Conservation (phyloP, 2,113 vertebrate species). For the Platycercus adscitus region DNA sequence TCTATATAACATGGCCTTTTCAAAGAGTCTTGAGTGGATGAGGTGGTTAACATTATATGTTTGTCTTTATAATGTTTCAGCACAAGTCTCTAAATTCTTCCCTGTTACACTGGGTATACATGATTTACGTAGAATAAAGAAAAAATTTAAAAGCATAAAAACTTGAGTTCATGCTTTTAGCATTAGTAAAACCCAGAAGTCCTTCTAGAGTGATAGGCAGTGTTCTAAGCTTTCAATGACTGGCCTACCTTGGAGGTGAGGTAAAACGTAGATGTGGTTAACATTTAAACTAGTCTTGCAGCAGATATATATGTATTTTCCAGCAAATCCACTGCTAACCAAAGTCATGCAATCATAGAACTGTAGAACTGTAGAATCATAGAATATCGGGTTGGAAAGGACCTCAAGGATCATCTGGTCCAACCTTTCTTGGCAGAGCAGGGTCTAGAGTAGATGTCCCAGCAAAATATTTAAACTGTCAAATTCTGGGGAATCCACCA, state of each 20-base stretch:
- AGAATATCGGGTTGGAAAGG: background rate
- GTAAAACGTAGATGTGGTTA: background rate
- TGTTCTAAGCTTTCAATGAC: background rate
- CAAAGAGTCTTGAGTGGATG: rapidly evolving
- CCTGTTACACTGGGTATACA: background rate
- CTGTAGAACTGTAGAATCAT: background rate
- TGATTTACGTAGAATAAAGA: background rate
- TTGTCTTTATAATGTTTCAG: background rate
- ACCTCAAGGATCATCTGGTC: background rate
- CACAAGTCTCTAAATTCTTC: background rate
- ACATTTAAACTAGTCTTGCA: background rate
- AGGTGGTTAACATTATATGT: background rate
- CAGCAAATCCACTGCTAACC: background rate
- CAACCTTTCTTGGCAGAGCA: background rate
- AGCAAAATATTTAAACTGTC: background rate
- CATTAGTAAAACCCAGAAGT: background rate
- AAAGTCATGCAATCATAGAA: background rate
- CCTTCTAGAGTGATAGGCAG: background rate
- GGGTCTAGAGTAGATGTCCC: background rate
- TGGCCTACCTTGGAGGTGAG: background rate
- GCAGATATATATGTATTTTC: background rate
- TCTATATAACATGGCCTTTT: background rate
- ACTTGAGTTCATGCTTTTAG: background rate
- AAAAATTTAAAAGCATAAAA: background rate
- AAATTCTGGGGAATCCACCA: background rate